Evolutionary conservation across 37 sponge, comb jelly and placozoan genomes (phyloP).

Genomic region (Petrosia ficiformis): DNA sequence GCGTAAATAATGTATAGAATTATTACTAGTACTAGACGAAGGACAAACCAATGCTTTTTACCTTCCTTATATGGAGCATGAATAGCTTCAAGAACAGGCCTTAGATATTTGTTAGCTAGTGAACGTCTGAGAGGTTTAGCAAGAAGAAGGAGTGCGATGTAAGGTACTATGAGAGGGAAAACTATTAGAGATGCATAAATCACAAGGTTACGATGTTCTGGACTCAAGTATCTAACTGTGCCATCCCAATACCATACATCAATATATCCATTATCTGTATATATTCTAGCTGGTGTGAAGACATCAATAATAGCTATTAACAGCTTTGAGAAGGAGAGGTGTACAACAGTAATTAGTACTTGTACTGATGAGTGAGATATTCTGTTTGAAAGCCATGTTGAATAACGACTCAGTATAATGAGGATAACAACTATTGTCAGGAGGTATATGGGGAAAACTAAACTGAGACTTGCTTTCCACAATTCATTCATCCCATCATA

Average conservation of each 20-base stretch:
- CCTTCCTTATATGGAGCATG: background rate
- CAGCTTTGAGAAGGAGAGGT: slow-evolving; percentile 31
- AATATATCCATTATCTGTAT: background rate
- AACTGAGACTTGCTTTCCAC: slow-evolving; percentile 21
- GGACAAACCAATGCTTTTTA: no score
- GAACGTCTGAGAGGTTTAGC: background rate
- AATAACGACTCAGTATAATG: background rate
- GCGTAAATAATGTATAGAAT: no score
- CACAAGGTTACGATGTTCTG: background rate
- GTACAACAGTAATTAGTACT: slow-evolving; percentile 41
- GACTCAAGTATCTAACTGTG: background rate
- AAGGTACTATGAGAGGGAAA: background rate
- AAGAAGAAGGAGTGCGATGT: background rate
- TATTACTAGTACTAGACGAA: no score
- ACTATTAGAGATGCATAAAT: background rate
- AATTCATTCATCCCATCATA: slow-evolving; percentile 47
- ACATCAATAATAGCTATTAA: slow-evolving; percentile 8
- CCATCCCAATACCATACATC: background rate
- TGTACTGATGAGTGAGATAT: slow-evolving; percentile 26
- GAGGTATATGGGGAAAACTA: slow-evolving; percentile 49
- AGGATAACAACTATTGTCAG: background rate
- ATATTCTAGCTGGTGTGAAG: slow-evolving; percentile 9
- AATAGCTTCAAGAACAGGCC: background rate
- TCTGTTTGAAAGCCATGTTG: background rate
- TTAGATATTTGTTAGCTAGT: background rate